Evolutionary conservation across 1,140 invertebrate species (phyloP).

Genomic region (Drosophila bifasciata): DNA sequence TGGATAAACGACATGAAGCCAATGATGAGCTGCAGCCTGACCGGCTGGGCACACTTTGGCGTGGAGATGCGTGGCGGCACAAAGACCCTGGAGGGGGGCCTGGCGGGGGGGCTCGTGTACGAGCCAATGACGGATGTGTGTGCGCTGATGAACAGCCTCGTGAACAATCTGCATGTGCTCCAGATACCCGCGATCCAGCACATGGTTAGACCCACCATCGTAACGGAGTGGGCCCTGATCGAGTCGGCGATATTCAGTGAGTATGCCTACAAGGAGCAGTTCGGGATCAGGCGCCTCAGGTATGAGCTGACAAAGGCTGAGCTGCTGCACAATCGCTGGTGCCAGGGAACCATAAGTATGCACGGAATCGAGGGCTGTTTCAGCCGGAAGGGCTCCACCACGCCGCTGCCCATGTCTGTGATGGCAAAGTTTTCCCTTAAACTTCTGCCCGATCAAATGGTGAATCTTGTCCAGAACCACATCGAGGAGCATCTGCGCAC

Average conservation of each 20-base stretch:
- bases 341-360: constrained; percentile 31
- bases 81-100: constrained; percentile 35
- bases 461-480: neutral
- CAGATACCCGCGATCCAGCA: constrained; percentile 9
- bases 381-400: constrained; percentile 1
- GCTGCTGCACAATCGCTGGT: constrained; percentile 41
- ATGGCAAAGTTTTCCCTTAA: constrained; percentile 41
- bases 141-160: constrained; percentile 41
- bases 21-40: constrained; percentile 33
- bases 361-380: constrained; percentile 40
- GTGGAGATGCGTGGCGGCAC: constrained; percentile 21
- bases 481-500: neutral
- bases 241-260: constrained; percentile 25
- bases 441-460: constrained; percentile 40
- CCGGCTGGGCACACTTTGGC: constrained; percentile 38
- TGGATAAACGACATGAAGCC: constrained; percentile 29
- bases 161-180: constrained; percentile 18
- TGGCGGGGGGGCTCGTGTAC: constrained; percentile 35
- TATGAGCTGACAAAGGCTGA: constrained; percentile 25
- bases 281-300: constrained; percentile 18
- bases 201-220: neutral
- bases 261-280: constrained; percentile 36
- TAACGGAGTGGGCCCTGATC: constrained; percentile 33
- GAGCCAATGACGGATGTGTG: constrained; percentile 52
- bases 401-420: constrained; percentile 26